These are phyloP conservation scores for Acanthopagrus latus DNA, from an alignment of 2,797 vertebrate genomes.

Conservation along the genomic window DNA sequence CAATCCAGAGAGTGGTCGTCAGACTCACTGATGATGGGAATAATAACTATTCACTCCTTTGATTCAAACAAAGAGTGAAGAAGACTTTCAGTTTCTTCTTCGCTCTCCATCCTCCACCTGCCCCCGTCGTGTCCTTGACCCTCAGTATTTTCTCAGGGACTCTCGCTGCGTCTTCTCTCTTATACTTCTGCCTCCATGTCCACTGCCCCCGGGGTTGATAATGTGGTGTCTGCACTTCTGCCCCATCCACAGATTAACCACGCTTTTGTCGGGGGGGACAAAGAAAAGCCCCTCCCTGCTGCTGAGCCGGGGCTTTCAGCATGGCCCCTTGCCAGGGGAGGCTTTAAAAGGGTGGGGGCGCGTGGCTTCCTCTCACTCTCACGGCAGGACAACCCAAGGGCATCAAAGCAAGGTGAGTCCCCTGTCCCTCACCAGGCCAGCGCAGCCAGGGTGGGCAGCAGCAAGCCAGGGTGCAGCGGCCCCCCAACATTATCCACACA, in stretches of 20 bases:
- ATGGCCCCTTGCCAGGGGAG: slow-evolving; percentile 87
- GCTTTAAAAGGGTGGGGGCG: slow-evolving; percentile 91
- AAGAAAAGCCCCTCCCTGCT: slow-evolving; percentile 80
- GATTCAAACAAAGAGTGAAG: background rate
- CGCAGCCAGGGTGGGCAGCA: slow-evolving; percentile 21
- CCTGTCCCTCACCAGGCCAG: slow-evolving; percentile 55
- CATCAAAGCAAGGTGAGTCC: slow-evolving; percentile 87
- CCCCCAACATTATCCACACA: slow-evolving; percentile 38
- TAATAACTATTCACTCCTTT: rapidly evolving
- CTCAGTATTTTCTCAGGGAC: slow-evolving; percentile 28
- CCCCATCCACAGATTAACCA: slow-evolving; percentile 80
- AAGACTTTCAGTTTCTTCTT: background rate
- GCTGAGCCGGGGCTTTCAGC: slow-evolving; percentile 90
- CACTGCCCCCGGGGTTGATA: slow-evolving; percentile 63
- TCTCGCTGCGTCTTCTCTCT: slow-evolving; percentile 18
- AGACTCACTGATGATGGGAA: too few relatives aligned
- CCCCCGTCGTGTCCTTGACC: background rate
- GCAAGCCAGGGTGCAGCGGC: slow-evolving; percentile 30
- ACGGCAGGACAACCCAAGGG: slow-evolving; percentile 83
- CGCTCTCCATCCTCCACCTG: background rate
- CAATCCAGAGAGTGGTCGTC: background rate
- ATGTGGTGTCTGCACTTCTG: slow-evolving; percentile 88
- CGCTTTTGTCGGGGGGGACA: slow-evolving; percentile 81
- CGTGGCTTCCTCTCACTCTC: slow-evolving; percentile 83
- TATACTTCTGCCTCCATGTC: slow-evolving; percentile 26